A percentile compares a stretch with the other conserved stretches of the same genome.
These are phyloP conservation scores for Ochotona curzoniae DNA, from an alignment of 2,113 vertebrate species.

Conservation along the genomic window DNA sequence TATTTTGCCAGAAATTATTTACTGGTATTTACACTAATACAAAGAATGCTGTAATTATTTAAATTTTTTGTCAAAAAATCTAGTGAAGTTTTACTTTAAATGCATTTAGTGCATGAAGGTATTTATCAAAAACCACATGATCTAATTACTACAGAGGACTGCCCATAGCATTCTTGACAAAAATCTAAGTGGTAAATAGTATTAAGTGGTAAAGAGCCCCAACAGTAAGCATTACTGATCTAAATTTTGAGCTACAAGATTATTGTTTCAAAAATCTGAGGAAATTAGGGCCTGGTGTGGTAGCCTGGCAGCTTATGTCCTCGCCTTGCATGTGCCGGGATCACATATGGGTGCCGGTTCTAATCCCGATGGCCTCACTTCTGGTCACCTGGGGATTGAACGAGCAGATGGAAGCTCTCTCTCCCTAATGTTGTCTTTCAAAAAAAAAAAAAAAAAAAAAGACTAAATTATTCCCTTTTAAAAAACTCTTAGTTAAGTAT, in stretches of 20 bases:
- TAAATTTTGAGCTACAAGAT: background rate
- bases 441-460: background rate
- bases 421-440: background rate
- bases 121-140: background rate
- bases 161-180: background rate
- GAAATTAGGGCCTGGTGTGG: background rate
- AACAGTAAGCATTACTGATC: background rate
- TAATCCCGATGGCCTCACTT: too few species aligned
- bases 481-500: background rate
- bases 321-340: too few species aligned
- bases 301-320: background rate
- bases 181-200: too few species aligned
- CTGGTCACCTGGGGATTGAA: too few species aligned
- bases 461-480: too few species aligned
- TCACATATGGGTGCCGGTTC: too few species aligned
- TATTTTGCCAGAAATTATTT: background rate
- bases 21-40: background rate
- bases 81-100: background rate
- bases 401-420: too few species aligned
- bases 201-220: too few species aligned
- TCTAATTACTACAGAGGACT: slow-evolving; percentile 4
- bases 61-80: background rate
- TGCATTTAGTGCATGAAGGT: background rate
- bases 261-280: background rate
- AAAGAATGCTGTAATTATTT: background rate